A percentile compares a stretch with the other conserved stretches of the same genome.
Evolutionary conservation across 2,113 vertebrate genomes (phyloP).

Genomic region (Gallinago undulata): DNA sequence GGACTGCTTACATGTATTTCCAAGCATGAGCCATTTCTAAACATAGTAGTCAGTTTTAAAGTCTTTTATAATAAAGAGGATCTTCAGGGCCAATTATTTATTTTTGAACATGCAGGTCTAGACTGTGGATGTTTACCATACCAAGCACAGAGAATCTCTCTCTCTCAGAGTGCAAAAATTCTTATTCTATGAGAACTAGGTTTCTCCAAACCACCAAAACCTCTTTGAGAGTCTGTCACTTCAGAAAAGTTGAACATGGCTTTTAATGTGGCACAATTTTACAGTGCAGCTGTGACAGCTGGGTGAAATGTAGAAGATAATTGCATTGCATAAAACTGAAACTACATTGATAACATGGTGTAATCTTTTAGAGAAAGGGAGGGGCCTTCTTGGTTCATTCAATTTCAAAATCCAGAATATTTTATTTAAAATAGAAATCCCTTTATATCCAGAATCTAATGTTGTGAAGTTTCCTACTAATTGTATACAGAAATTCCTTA

Average conservation of each 20-base stretch:
- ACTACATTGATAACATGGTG: neutral
- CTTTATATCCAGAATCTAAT: neutral
- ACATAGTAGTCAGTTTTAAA: neutral
- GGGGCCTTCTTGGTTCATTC: neutral
- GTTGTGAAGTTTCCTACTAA: neutral
- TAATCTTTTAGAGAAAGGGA: neutral
- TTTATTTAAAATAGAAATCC: neutral
- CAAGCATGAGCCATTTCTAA: neutral
- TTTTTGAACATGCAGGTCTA: neutral
- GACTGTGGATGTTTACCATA: slow-evolving; percentile 2
- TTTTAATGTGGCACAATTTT: slow-evolving; percentile 39
- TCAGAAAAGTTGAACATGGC: slow-evolving; percentile 26
- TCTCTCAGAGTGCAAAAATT: neutral
- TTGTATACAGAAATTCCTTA: neutral
- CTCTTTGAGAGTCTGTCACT: neutral
- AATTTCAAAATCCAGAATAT: neutral
- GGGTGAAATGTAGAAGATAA: slow-evolving; percentile 16
- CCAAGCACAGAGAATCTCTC: neutral
- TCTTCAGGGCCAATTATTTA: neutral
- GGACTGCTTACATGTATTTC: neutral
- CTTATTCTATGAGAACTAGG: neutral
- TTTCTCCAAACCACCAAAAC: slow-evolving; percentile 39
- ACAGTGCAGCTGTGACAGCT: slow-evolving; percentile 29
- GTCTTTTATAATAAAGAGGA: neutral
- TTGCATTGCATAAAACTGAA: slow-evolving; percentile 26